Evolutionary conservation across 2,113 vertebrate genomes (phyloP), one percentile per base, ranked within the genome.

Genomic region (Ctenodactylus gundi): DNA sequence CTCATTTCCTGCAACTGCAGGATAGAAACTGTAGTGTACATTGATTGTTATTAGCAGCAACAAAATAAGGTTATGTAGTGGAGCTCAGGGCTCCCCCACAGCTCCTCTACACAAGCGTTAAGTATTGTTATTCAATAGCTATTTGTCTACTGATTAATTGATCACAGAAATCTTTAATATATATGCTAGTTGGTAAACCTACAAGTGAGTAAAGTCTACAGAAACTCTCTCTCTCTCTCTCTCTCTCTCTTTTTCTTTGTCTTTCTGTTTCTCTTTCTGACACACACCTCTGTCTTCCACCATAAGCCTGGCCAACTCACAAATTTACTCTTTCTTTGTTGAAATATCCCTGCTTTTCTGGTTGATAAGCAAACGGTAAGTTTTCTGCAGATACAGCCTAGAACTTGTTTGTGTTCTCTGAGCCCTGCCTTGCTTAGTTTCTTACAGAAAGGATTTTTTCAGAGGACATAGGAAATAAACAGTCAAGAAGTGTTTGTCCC

Each of bases 381-480:
- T 73, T 93, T 87, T 73, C 44, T 23, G 11, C 68, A n/a, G 68
- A 73, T 20, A 72, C 25, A 72, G 21, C 29, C 83, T 88, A 60
- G 39, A 91, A 75, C 55, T 46, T 41, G 44, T 80, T 13, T 65
- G 67, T 85, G 86, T 81, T 75, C 86, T 90, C 94, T 46, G 92
- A 68, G 36, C 53, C 29, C 27, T 77, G 21, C 41, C 11, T 94
- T 93, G 60, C 75, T 96, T 88, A 85, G 49, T 95, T 76, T 95
- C 68, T 85, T 88, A 36, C 41, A 62, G 83, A 87, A 82, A 93
- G 53, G 44, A 87, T 72, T 85, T 94, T 96, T 92, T 87, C 85
- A 89, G 78, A 90, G 93, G 95, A 87, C 91, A 90, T 73, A 95
- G 94, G 95, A 96, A 96, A 96, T 96, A 97, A 97, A 98, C 81